Conservation (phyloP, 2,113 vertebrate species). For the Phalacrocorax brasilianus region DNA sequence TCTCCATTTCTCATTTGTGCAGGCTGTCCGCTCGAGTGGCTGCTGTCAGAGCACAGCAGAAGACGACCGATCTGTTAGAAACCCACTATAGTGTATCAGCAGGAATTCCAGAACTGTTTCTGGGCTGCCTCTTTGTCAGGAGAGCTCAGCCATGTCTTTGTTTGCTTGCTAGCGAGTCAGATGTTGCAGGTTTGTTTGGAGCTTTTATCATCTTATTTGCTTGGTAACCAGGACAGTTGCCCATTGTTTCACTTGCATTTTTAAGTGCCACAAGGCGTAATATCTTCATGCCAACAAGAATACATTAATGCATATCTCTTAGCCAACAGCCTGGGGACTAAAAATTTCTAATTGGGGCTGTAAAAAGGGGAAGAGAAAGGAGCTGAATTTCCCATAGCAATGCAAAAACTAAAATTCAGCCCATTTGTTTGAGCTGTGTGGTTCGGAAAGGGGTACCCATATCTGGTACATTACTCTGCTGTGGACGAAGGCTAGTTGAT, state of each 20-base stretch:
- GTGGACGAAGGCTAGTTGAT: neutral
- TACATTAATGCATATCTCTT: neutral
- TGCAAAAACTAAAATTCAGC: neutral
- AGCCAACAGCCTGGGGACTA: neutral
- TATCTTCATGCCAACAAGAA: neutral
- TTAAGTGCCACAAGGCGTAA: neutral
- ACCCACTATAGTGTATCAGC: neutral
- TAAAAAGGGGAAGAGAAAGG: neutral
- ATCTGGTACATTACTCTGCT: neutral
- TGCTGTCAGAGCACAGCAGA: neutral
- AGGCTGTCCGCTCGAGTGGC: neutral
- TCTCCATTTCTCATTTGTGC: neutral
- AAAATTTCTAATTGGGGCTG: neutral
- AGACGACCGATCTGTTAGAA: neutral
- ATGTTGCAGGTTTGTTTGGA: constrained; percentile 5
- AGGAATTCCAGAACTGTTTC: neutral
- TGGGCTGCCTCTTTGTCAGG: constrained; percentile 38
- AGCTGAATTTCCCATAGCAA: neutral
- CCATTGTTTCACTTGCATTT: neutral
- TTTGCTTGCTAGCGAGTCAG: neutral
- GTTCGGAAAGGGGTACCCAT: neutral
- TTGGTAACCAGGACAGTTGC: neutral
- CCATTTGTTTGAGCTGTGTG: neutral
- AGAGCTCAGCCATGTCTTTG: constrained; percentile 47
- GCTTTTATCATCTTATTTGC: neutral